These are phyloP conservation scores for Phymorhynchus buccinoides DNA, from an alignment of 1,140 invertebrate species.

Conservation along the genomic window DNA sequence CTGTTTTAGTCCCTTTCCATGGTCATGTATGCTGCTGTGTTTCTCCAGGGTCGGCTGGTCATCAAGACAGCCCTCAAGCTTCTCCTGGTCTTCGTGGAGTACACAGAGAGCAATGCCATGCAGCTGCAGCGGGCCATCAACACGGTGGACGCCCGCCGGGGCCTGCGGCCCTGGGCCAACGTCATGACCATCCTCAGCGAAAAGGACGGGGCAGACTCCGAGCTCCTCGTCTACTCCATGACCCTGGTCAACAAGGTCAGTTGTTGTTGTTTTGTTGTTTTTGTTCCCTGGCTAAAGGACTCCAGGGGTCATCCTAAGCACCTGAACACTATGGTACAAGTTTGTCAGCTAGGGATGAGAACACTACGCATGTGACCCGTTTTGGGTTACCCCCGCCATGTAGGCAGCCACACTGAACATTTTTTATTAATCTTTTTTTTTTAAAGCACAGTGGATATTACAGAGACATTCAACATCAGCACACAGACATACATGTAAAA, in stretches of 20 bases:
- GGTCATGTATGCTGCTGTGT: no score
- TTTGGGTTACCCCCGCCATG: no score
- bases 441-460: neutral
- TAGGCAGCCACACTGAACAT: no score
- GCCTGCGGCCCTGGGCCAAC: slow-evolving; percentile 83
- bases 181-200: slow-evolving; percentile 94
- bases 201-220: slow-evolving; percentile 94
- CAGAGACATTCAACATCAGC: no score
- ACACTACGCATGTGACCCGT: no score
- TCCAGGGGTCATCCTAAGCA: no score
- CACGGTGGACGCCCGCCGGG: slow-evolving; percentile 86
- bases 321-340: no score
- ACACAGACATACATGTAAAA: no score
- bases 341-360: no score
- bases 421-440: no score
- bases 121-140: slow-evolving; percentile 84
- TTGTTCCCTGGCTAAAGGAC: no score
- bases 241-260: slow-evolving; percentile 92
- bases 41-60: slow-evolving; percentile 94
- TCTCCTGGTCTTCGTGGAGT: slow-evolving; percentile 97
- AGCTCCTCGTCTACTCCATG: slow-evolving; percentile 95
- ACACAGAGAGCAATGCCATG: slow-evolving; percentile 92
- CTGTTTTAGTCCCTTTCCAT: no score
- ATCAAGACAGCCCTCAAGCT: slow-evolving; percentile 98
- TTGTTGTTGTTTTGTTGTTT: neutral